phyloP scores from a whole-genome alignment of 2,797 vertebrate genomes.

The Apogon talboti region DNA sequence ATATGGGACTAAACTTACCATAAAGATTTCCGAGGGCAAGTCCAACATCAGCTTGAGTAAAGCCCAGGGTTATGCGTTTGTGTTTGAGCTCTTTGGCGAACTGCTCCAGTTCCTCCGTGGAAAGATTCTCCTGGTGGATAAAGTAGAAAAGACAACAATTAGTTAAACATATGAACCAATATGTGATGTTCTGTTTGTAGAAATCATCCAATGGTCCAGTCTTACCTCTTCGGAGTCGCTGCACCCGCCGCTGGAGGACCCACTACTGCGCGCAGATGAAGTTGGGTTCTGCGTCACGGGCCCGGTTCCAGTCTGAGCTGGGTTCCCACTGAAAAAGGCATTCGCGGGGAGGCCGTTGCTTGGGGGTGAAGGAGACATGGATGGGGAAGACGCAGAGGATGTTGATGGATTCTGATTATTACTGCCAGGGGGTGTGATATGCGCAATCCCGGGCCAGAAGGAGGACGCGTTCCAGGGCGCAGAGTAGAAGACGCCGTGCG shows the following conservation, averaged over 20 bases:
- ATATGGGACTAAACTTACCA: too few species aligned
- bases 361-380: slow-evolving; percentile 78
- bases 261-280: slow-evolving; percentile 80
- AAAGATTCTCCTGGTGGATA: slow-evolving; percentile 76
- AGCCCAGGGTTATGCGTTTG: slow-evolving; percentile 87
- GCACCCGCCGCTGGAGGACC: slow-evolving; percentile 87
- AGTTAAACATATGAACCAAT: background rate
- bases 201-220: fast-evolving
- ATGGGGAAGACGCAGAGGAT: slow-evolving; percentile 75
- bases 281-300: slow-evolving; percentile 67
- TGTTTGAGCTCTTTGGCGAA: slow-evolving; percentile 88
- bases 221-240: slow-evolving; percentile 87
- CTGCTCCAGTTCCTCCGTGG: slow-evolving; percentile 85
- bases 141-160: background rate
- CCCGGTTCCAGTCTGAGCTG: slow-evolving; percentile 48
- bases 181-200: background rate
- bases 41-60: slow-evolving; percentile 88
- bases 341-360: slow-evolving; percentile 58
- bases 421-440: slow-evolving; percentile 66
- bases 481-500: slow-evolving; percentile 80
- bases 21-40: slow-evolving; percentile 85
- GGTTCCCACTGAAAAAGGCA: slow-evolving; percentile 66
- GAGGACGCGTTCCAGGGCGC: slow-evolving; percentile 80
- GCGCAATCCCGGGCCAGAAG: slow-evolving; percentile 84
- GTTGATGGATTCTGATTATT: slow-evolving; percentile 62